Evolutionary conservation across 2,113 vertebrate genomes (phyloP).

Genomic region (Forbesichthys agassizii): DNA sequence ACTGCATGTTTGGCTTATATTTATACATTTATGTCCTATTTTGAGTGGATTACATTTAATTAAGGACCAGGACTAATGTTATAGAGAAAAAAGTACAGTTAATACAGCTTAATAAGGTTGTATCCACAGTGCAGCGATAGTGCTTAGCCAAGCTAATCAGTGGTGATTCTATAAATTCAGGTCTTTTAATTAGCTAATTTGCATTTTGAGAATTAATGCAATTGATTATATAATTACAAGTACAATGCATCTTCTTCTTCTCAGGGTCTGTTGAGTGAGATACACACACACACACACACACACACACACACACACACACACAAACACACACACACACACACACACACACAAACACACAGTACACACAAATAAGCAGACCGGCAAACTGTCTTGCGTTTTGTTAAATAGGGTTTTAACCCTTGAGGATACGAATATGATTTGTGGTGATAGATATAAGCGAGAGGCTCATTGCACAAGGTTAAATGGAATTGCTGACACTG

Average conservation of each 20-base stretch:
- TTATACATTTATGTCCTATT: constrained; percentile 15
- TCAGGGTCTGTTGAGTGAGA: constrained; percentile 26
- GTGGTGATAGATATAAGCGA: constrained; percentile 40
- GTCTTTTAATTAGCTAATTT: constrained; percentile 78
- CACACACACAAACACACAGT: neutral
- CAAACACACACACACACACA: constrained; percentile 5
- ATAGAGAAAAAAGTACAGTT: constrained; percentile 49
- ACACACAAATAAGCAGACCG: constrained; percentile 3
- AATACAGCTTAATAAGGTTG: constrained; percentile 66
- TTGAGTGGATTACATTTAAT: constrained; percentile 44
- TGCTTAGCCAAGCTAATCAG: constrained; percentile 75
- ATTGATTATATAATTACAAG: constrained; percentile 79
- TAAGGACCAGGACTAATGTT: constrained; percentile 32
- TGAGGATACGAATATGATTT: constrained; percentile 38
- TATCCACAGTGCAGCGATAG: constrained; percentile 56
- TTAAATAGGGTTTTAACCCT: constrained; percentile 25
- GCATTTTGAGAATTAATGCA: constrained; percentile 78
- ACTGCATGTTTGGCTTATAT: neutral
- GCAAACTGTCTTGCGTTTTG: constrained; percentile 1
- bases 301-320: neutral
- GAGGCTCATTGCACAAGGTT: constrained; percentile 61
- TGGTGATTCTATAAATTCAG: constrained; percentile 77
- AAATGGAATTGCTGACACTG: constrained; percentile 59
- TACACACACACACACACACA: constrained; percentile 3
- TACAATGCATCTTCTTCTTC: constrained; percentile 70